These are phyloP conservation scores for Tupiocoris notatus DNA, from an alignment of 2,888 invertebrate genomes.

Conservation along the genomic window DNA sequence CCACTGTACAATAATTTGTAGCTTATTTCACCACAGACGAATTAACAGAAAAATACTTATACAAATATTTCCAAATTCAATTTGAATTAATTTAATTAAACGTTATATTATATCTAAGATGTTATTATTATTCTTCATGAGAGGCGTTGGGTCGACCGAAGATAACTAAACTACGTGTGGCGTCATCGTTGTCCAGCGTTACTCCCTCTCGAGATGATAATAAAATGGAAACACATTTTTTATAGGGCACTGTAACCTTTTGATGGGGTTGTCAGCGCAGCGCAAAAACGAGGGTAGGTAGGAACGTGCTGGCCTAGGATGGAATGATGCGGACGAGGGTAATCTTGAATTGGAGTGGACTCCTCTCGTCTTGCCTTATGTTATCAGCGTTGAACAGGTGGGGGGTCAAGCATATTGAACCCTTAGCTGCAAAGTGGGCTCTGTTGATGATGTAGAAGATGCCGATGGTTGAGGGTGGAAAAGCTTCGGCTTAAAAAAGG, in stretches of 20 bases:
- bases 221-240: constrained; percentile 47
- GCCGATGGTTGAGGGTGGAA: constrained; percentile 10
- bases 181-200: background rate
- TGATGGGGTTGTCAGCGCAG: constrained; percentile 45
- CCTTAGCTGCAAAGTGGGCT: constrained; percentile 38
- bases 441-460: background rate
- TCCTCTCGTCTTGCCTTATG: constrained; percentile 24
- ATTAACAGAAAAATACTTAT: too few species aligned
- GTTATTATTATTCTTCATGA: too few species aligned
- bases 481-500: background rate
- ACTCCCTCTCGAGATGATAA: constrained; percentile 33
- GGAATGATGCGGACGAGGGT: background rate
- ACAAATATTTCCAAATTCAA: too few species aligned
- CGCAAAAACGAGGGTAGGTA: background rate
- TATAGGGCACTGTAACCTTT: constrained; percentile 46
- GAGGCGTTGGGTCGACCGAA: too few species aligned
- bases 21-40: too few species aligned
- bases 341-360: constrained; percentile 12
- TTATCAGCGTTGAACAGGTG: constrained; percentile 45
- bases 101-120: too few species aligned
- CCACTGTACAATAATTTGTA: too few species aligned
- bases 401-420: constrained; percentile 45
- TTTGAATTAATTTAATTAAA: too few species aligned
- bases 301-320: background rate
- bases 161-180: background rate